Base-by-base conservation (phyloP, 2,888 invertebrate genomes). In the Stegophylla sp. region DNA sequence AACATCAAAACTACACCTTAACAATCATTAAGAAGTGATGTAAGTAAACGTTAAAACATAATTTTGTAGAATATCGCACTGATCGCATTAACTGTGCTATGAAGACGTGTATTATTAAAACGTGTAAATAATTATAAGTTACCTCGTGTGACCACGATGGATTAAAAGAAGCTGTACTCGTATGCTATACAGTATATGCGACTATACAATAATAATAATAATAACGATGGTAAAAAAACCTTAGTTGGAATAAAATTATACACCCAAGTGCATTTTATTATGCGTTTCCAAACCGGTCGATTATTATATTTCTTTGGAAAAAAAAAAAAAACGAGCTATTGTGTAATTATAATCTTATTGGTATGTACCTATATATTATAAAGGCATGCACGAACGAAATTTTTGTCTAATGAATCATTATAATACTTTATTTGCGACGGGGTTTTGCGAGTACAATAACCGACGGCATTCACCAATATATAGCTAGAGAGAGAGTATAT, bases 241-340 rank as follows among this genome's bases (percentile, higher is more conserved):
- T 56, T 56, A 51, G 34, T 34, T 34, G 34, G 51, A 69, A 34
- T 69, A 48, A 48, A 69, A 69, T 69, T 69, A 69, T 51, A 56
- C 26, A 10, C 51, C 7, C n/a, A 7, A 48, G 26, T 7, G 20
- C 12, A 1, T 66, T 26, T 69, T 53, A n/a, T n/a, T n/a, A 69
- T 51, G 34, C 51, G 34, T 69, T 51, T 69, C 34, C 34, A 51
- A 69, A 69, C 69, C 69, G 51, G 69, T 69, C 51, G 51, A 51
- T 69, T 51, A 34, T 69, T 9, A 67, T 63, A 51, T 51, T 28
- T 51, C 26, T 69, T 28, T 20, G 1, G 9, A 51, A n/a, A 53
- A 69, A 69, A 69, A 0, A 3, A 51, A n/a, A 53, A 69, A 69
- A 69, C 69, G 51, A 69, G 51, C 69, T 34, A 69, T 69, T 51